Evolutionary conservation across 53 echinoderm and acorn worm genomes (phyloP).

Genomic region (Hippasteria phrygiana): DNA sequence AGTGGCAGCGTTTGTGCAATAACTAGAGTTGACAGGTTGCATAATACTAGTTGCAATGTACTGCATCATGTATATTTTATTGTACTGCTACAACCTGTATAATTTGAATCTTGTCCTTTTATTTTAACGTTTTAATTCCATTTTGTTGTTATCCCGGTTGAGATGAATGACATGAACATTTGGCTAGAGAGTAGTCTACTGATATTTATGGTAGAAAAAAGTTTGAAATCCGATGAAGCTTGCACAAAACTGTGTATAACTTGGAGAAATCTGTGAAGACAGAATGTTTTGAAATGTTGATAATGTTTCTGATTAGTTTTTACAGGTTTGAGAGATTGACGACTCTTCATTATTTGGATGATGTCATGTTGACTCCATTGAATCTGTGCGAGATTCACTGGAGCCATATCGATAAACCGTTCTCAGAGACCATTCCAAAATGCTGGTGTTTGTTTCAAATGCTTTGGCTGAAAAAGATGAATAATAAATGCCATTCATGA

Average conservation of each 20-base stretch:
- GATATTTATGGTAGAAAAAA: no score
- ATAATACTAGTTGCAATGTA: not conserved
- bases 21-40: not conserved
- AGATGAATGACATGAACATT: no score
- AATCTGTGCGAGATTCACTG: not conserved
- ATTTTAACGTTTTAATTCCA: not conserved
- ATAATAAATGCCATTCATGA: no score
- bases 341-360: not conserved
- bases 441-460: slow-evolving; percentile 27
- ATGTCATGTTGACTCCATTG: not conserved
- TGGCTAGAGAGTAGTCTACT: no score
- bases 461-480: no score
- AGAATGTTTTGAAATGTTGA: not conserved
- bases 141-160: not conserved
- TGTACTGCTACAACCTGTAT: not conserved
- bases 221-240: not conserved
- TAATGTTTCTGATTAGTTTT: slow-evolving; percentile 42
- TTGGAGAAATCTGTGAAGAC: not conserved
- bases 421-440: slow-evolving; percentile 8
- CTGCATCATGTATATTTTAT: not conserved
- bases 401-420: not conserved
- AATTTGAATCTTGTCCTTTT: not conserved
- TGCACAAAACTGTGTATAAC: not conserved
- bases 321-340: slow-evolving; percentile 35
- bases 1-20: not conserved